These are phyloP conservation scores for Apostichopus japonicus DNA, from an alignment of 35 echinoderm and acorn worm genomes.

Conservation along the genomic window DNA sequence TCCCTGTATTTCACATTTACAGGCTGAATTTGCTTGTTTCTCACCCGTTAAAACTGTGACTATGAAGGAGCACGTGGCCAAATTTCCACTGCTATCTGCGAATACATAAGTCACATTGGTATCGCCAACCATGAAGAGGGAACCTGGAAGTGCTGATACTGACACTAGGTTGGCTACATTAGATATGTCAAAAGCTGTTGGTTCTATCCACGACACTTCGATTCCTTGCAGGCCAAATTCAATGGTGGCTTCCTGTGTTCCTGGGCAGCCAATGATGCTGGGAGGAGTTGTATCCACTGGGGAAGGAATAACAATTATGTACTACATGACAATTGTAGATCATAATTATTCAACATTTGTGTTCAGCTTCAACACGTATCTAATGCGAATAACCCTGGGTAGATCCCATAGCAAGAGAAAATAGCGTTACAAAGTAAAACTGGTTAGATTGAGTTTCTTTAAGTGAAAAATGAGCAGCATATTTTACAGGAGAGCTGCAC, in stretches of 20 bases:
- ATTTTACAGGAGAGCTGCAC: no score
- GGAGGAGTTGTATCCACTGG: constrained; percentile 60
- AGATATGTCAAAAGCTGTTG: constrained; percentile 72
- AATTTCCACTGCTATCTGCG: constrained; percentile 60
- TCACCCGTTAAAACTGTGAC: constrained; percentile 69
- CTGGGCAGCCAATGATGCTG: constrained; percentile 65
- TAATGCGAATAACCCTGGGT: no score
- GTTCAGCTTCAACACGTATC: no score
- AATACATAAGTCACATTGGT: constrained; percentile 75
- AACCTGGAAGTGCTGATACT: constrained; percentile 22
- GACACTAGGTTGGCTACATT: background rate
- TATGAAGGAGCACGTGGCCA: constrained; percentile 68
- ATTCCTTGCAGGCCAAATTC: constrained; percentile 1
- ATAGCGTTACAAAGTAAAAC: no score
- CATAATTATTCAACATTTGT: no score
- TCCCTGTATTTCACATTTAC: no score
- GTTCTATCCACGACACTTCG: constrained; percentile 60
- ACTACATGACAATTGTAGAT: no score
- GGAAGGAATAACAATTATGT: no score
- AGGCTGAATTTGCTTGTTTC: background rate
- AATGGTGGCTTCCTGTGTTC: background rate
- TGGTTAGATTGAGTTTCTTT: no score
- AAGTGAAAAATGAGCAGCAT: no score
- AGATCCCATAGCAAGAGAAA: no score
- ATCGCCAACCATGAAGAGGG: constrained; percentile 60